Base-by-base conservation (phyloP, 1,140 invertebrate genomes). In the Chionoecetes opilio region DNA sequence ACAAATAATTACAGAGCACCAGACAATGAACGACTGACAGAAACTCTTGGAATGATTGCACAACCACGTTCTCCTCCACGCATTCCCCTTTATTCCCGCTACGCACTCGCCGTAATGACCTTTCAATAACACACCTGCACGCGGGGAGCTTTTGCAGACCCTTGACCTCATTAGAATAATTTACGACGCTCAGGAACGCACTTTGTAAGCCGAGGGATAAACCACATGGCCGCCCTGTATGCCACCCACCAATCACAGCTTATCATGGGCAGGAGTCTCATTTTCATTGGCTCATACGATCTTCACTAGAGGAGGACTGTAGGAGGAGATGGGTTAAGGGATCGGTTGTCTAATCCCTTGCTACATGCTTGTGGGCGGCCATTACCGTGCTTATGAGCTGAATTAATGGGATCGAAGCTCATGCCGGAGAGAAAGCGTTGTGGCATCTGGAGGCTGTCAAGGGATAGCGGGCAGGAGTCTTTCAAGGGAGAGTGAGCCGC, bases 151-250 rank as follows among this genome's bases (percentile, higher is more conserved):
- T 75, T 75, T 75, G 63, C 63, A n/a, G n/a, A 75, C 63, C 63
- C 63, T 75, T 26, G 63, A 75, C 63, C 63, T 75, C 63, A n/a
- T 75, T 75, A 75, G 63, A 26, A 75, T n/a, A 75, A 75, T 75
- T 75, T 75, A 75, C n/a, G 21, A 75, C 21, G n/a, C 63, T 75
- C 63, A 75, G 6, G 63, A 75, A 75, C 3, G 63, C 63, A 75
- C 63, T 11, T n/a, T 75, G 63, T n/a, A 75, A 26, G 63, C 63
- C 63, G 11, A n/a, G n/a, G 63, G 21, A 75, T 75, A n/a, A 11
- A 75, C 63, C 21, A 75, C 63, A 75, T 21, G 63, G 63, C 63
- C n/a, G 46, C 63, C 63, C 63, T 26, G 21, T 75, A n/a, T 26
- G n/a, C 63, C 63, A 26, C 11, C 63, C 1, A 21, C 63, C 63